Evolutionary conservation across 2,888 invertebrate genomes (phyloP).

Genomic region (Plagodis pulveraria): DNA sequence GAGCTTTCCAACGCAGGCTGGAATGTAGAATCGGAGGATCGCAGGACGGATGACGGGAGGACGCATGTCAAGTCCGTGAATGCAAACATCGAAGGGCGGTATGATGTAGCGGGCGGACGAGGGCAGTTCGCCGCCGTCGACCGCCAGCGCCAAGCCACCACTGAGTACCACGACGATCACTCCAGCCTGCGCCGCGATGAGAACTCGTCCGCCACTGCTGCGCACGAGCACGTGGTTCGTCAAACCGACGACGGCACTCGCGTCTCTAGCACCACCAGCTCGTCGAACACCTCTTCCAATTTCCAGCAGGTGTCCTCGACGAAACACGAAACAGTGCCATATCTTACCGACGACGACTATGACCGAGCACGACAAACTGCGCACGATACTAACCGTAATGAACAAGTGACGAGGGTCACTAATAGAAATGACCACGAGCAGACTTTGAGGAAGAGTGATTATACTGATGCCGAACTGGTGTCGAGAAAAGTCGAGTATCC

Average conservation of each 20-base stretch:
- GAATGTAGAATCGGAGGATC: constrained; percentile 87
- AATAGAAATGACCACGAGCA: constrained; percentile 47
- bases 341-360: constrained; percentile 57
- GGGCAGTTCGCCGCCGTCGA: constrained; percentile 87
- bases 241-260: constrained; percentile 71
- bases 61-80: constrained; percentile 85
- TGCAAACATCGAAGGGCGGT: constrained; percentile 87
- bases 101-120: constrained; percentile 87
- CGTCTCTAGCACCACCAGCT: constrained; percentile 66
- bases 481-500: constrained; percentile 86
- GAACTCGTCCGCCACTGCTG: constrained; percentile 63
- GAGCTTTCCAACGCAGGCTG: constrained; percentile 86
- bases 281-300: constrained; percentile 66
- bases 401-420: constrained; percentile 51
- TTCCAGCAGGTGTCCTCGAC: constrained; percentile 66
- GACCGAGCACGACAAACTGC: constrained; percentile 44
- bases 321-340: constrained; percentile 68
- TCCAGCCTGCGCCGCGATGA: constrained; percentile 72
- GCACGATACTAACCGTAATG: constrained; percentile 58
- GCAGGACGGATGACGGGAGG: constrained; percentile 87
- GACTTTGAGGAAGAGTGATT: constrained; percentile 22
- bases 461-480: constrained; percentile 69
- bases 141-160: constrained; percentile 83
- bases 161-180: constrained; percentile 74
- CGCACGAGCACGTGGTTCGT: constrained; percentile 70